Evolutionary conservation across 2,113 vertebrate species (phyloP).

Genomic region (Sapayoa aenigma): DNA sequence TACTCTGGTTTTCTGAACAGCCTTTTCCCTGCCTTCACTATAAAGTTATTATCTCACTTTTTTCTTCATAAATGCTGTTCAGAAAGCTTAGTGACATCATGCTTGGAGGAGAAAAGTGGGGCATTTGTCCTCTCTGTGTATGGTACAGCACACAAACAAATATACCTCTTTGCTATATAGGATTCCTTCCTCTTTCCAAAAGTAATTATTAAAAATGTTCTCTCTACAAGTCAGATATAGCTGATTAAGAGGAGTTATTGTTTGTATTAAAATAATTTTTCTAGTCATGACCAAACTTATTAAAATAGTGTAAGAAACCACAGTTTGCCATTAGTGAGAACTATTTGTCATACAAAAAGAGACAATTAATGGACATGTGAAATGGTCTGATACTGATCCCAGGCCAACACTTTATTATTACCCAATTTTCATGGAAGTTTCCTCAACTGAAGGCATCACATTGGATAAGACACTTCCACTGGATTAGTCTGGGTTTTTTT

Average conservation of each 20-base stretch:
- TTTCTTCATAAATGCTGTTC: not conserved
- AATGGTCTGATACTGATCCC: not conserved
- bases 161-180: not conserved
- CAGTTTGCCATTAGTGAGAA: not conserved
- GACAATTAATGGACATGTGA: not conserved
- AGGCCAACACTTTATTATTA: not conserved
- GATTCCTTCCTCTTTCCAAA: not conserved
- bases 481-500: not conserved
- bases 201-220: not conserved
- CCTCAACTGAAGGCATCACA: not conserved
- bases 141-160: not conserved
- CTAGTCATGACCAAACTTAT: not conserved
- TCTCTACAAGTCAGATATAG: not conserved
- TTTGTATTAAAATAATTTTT: not conserved
- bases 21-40: not conserved
- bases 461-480: not conserved
- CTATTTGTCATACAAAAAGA: not conserved
- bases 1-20: not conserved
- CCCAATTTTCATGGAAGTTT: not conserved
- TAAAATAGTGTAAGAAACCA: not conserved
- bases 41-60: not conserved
- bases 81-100: not conserved
- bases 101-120: not conserved
- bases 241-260: not conserved
- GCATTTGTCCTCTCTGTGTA: not conserved